phyloP scores from a whole-genome alignment of 2,113 vertebrate species.

The Silurus asotus region DNA sequence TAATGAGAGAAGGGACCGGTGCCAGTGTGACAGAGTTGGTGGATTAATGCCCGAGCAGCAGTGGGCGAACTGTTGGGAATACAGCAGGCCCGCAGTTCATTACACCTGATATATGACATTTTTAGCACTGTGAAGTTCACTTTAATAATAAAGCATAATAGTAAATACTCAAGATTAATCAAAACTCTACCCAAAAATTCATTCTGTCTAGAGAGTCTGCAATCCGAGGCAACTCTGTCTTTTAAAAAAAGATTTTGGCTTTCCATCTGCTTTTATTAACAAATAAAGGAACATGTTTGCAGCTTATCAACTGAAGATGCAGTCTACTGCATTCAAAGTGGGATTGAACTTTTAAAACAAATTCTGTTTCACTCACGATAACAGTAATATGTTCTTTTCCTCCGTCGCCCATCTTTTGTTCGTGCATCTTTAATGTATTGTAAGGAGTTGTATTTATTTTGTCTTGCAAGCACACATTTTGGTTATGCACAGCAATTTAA shows the following conservation, averaged over 20 bases:
- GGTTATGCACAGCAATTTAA: conserved; percentile 51
- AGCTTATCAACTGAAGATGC: neutral
- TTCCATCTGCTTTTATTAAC: conserved; percentile 41
- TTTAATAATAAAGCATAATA: conserved; percentile 67
- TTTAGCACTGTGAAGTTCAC: conserved; percentile 68
- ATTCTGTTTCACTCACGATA: conserved; percentile 7
- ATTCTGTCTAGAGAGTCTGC: conserved; percentile 61
- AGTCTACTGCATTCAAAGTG: neutral
- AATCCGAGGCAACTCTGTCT: conserved; percentile 59
- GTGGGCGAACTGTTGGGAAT: conserved; percentile 70
- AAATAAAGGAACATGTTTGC: conserved; percentile 27
- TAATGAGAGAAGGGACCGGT: conserved; percentile 76
- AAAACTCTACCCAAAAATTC: conserved; percentile 62
- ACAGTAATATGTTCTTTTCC: neutral
- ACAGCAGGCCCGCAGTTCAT: conserved; percentile 69
- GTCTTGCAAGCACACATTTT: conserved; percentile 58
- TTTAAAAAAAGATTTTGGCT: conserved; percentile 18
- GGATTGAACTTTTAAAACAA: neutral
- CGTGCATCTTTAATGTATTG: conserved; percentile 45
- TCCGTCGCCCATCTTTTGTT: conserved; percentile 32
- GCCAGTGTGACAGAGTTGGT: conserved; percentile 65
- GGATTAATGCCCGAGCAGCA: conserved; percentile 73
- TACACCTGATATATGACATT: conserved; percentile 75
- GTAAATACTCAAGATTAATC: conserved; percentile 72
- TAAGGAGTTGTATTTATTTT: conserved; percentile 59